phyloP scores from a whole-genome alignment of 2,888 invertebrate genomes.

The Callosobruchus maculatus region DNA sequence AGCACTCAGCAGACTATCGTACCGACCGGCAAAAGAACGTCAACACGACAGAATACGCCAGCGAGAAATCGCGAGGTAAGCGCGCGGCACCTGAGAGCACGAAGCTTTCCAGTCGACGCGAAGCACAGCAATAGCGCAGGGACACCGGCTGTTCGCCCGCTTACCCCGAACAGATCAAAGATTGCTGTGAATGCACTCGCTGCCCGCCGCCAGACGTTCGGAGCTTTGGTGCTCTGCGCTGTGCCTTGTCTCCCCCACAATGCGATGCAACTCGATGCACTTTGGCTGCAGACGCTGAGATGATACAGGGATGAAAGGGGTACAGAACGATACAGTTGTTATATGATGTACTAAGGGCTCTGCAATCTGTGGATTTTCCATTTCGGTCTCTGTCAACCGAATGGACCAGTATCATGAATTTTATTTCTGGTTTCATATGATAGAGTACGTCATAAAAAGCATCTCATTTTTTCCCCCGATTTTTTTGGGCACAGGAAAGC shows the following conservation, averaged over 20 bases:
- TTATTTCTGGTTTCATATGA: too few species aligned
- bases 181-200: background rate
- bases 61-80: background rate
- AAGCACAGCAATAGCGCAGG: background rate
- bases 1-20: background rate
- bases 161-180: background rate
- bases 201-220: background rate
- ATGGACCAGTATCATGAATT: too few species aligned
- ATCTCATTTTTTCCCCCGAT: too few species aligned
- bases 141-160: background rate
- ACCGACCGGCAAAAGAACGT: background rate
- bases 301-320: background rate
- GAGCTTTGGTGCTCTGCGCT: background rate
- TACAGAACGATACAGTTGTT: background rate
- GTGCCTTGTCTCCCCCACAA: background rate
- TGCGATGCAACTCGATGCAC: background rate
- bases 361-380: too few species aligned
- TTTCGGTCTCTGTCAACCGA: background rate
- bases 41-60: background rate
- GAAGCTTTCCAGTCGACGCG: background rate
- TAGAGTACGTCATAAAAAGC: too few species aligned
- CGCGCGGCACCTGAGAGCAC: background rate
- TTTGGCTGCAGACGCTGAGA: background rate
- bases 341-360: too few species aligned
- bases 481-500: too few species aligned